A percentile compares a stretch with the other conserved stretches of the same genome.
phyloP scores from a whole-genome alignment of 2,113 vertebrate species.

The Apus apus region DNA sequence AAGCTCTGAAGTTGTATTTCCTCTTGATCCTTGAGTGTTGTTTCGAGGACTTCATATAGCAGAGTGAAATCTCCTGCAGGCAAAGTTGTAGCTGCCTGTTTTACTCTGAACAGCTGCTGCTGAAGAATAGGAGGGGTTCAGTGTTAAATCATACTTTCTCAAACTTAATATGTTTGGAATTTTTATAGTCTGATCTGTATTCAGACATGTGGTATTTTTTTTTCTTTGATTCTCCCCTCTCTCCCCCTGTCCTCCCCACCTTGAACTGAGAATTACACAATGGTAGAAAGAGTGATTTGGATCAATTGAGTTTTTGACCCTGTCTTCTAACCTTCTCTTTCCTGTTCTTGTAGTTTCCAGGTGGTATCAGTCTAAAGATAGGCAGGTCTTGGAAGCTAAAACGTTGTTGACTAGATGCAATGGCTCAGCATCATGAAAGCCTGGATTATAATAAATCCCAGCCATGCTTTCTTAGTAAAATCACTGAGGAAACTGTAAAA shows the following conservation, averaged over 20 bases:
- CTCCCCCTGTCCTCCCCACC: too few species aligned
- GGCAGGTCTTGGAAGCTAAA: not conserved
- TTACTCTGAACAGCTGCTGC: not conserved
- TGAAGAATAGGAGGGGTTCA: not conserved
- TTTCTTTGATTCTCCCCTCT: too few species aligned
- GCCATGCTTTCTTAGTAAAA: not conserved
- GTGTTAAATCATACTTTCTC: not conserved
- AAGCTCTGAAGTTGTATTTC: not conserved
- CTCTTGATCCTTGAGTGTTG: not conserved
- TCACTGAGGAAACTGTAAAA: not conserved
- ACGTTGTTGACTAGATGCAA: not conserved
- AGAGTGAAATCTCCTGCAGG: not conserved
- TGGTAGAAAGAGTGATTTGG: not conserved
- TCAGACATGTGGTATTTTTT: not conserved
- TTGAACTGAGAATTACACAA: not conserved
- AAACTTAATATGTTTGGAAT: not conserved
- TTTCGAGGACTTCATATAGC: not conserved
- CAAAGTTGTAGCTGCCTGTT: accelerated
- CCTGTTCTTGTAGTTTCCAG: not conserved
- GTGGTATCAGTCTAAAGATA: not conserved
- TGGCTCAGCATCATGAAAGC: not conserved
- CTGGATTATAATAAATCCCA: not conserved
- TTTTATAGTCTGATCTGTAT: not conserved
- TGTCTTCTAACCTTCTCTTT: not conserved
- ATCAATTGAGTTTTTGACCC: not conserved